phyloP scores from a whole-genome alignment of 1,140 invertebrate species.

The Copidosoma floridanum region DNA sequence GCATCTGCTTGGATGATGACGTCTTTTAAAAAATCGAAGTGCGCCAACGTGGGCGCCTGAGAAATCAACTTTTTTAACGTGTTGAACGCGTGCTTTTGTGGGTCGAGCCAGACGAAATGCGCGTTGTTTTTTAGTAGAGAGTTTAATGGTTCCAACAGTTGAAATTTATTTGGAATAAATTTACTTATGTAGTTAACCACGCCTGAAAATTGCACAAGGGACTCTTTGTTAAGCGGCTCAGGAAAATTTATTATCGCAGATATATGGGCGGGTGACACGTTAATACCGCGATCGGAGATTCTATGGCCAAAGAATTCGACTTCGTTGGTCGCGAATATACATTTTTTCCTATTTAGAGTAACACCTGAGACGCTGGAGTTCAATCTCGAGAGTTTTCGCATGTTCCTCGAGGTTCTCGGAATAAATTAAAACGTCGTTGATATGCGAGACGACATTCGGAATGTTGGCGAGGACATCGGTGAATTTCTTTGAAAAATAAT shows the following conservation, averaged over 20 bases:
- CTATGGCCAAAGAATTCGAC: conserved; percentile 37
- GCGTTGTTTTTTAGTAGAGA: conserved; percentile 22
- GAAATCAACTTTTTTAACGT: conserved; percentile 16
- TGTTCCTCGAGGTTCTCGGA: conserved; percentile 29
- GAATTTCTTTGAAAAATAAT: conserved; percentile 30
- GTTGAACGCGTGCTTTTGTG: conserved; percentile 23
- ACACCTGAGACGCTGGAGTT: conserved; percentile 33
- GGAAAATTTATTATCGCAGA: too few relatives aligned
- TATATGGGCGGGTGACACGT: conserved; percentile 37
- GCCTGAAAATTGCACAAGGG: conserved; percentile 34
- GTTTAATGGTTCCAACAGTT: conserved; percentile 31
- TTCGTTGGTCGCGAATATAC: conserved; percentile 23
- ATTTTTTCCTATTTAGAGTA: conserved; percentile 34
- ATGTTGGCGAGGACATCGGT: conserved; percentile 25
- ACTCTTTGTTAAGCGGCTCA: too few relatives aligned
- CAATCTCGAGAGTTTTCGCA: conserved; percentile 24
- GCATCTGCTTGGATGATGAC: conserved; percentile 30
- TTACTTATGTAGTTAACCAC: conserved; percentile 31
- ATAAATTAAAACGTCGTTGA: conserved; percentile 38
- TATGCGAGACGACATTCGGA: conserved; percentile 25
- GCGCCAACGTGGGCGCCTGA: conserved; percentile 12
- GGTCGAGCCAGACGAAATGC: conserved; percentile 19
- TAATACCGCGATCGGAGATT: conserved; percentile 33
- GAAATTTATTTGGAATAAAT: conserved; percentile 30
- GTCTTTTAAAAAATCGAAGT: conserved; percentile 24